Evolutionary conservation across 2,888 invertebrate genomes (phyloP), one percentile per base, ranked within the genome.

Genomic region (Caenorhabditis sp.): DNA sequence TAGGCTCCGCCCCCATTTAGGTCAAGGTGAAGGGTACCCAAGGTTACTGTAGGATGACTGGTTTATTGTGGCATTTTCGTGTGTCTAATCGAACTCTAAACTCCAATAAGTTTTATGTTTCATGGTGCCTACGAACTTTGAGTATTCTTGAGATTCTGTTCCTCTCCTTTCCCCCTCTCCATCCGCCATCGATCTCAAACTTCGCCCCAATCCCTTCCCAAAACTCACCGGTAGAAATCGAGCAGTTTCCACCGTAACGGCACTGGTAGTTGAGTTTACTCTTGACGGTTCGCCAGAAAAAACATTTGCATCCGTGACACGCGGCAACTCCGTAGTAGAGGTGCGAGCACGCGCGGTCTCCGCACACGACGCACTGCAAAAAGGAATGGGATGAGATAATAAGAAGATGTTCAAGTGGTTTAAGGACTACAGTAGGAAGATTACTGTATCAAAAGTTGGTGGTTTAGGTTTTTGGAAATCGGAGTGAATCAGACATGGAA

Each of bases 211-310:
- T 3, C 51, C 51, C 12, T 31, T 5, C 35, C 8, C 58, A 44
- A 31, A 76, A 75, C 79, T 75, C 10, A 87, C 87, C 85, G 35
- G 89, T 86, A 70, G 87, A 89, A 68, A 90, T 90, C 72, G 89
- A 86, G 85, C 90, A 90, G 64, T 83, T 87, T 79, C 87, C 87
- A 72, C 89, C 86, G 84, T 89, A 90, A 44, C 90, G 89, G 85
- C 90, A 90, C 31, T 84, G 82, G 85, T 90, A 90, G 59, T 80
- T 85, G 58, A 85, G 86, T 76, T 80, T 80, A 77, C 88, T 86
- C 74, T 90, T 90, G 61, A 90, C 89, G 70, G 90, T 90, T 77
- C 90, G 89, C 90, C 90, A 90, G 82, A 90, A 90, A 85, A 90
- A 90, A 84, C 90, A 90, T 80, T 90, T 90, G 84, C 87, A 88